Evolutionary conservation across 2,888 invertebrate species (phyloP), one percentile per base, ranked within the genome.

Genomic region (Noctua comes): DNA sequence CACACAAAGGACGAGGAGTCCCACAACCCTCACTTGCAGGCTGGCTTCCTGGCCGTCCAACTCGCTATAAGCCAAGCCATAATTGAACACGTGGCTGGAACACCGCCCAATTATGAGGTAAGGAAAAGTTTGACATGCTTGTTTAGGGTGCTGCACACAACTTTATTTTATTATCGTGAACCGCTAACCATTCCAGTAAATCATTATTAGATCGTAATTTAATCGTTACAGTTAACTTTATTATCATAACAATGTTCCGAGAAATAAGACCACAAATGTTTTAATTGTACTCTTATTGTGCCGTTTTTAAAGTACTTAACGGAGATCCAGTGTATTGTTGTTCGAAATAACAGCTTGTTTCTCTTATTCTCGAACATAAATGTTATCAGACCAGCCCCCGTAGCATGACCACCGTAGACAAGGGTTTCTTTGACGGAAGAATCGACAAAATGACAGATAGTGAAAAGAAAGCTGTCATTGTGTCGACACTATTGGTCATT

Each of bases 41-140:
- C 94, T 16, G 96, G 96, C 11, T 95, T 95, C 90, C 89, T 96
- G 18, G 95, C 94, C 0, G 92, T 96, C 0, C 96, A 96, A 86
- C 78, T 94, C 11, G 95, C 96, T 0, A 90, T 96, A 86, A 95
- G 94, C 80, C 91, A 93, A 51, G 93, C 95, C 1, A 90, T 96
- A 6, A 72, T 96, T 40, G 91, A 94, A 46, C 59, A 89, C 27
- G 79, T 87, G 3, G 90, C 90, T 46, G 4, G 31, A 0, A n/a
- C 11, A 0, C 6, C 70, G 0, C 91, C 93, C 0, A 54, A 88
- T 0, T 94, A 91, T 82, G 91, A 94, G 88, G 95, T 94, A 62
- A 79, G 59, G n/a, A 16, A 40, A 66, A 43, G 8, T 24, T 16
- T n/a, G n/a, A 11, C 10, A 54, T 4, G 4, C 24, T 54, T 54